Percentiles rank a stretch among this genome's conserved stretches.
Evolutionary conservation across 2,113 vertebrate species (phyloP).

Genomic region (Oncorhynchus gorbuscha): DNA sequence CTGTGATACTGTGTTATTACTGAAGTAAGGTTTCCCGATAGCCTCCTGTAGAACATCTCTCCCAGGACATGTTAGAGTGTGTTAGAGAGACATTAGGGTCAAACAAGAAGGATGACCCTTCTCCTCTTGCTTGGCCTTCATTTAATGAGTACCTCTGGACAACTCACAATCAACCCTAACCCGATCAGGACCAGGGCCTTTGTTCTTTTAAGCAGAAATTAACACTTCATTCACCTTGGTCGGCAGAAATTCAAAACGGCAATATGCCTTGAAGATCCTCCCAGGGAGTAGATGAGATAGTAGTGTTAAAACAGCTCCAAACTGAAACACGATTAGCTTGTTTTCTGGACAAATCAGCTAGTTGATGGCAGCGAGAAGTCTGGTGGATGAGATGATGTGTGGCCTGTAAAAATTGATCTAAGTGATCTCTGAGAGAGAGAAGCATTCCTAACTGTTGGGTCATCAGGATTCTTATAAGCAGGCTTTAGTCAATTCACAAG

Average conservation of each 20-base stretch:
- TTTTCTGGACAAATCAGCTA: constrained; percentile 44
- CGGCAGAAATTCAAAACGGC: constrained; percentile 80
- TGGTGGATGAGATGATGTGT: constrained; percentile 35
- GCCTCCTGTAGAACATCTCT: constrained; percentile 54
- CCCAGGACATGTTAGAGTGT: constrained; percentile 65
- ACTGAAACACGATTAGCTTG: constrained; percentile 63
- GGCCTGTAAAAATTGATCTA: constrained; percentile 22
- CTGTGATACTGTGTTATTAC: constrained; percentile 55
- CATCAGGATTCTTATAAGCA: not conserved
- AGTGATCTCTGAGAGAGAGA: constrained; percentile 12
- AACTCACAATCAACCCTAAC: constrained; percentile 75
- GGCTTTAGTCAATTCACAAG: not conserved
- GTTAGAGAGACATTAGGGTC: constrained; percentile 72
- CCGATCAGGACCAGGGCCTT: constrained; percentile 72
- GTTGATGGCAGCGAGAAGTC: constrained; percentile 37
- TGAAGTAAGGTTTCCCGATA: constrained; percentile 73
- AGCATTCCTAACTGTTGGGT: constrained; percentile 28
- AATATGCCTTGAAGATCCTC: constrained; percentile 57
- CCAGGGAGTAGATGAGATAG: constrained; percentile 65
- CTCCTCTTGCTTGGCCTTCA: constrained; percentile 65
- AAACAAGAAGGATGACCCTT: constrained; percentile 65
- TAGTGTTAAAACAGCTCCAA: constrained; percentile 62
- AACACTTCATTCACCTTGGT: constrained; percentile 82
- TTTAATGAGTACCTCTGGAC: constrained; percentile 72
- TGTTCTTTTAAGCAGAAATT: constrained; percentile 83